phyloP scores from a whole-genome alignment of 2,888 invertebrate genomes.

The Brachycybe producta region DNA sequence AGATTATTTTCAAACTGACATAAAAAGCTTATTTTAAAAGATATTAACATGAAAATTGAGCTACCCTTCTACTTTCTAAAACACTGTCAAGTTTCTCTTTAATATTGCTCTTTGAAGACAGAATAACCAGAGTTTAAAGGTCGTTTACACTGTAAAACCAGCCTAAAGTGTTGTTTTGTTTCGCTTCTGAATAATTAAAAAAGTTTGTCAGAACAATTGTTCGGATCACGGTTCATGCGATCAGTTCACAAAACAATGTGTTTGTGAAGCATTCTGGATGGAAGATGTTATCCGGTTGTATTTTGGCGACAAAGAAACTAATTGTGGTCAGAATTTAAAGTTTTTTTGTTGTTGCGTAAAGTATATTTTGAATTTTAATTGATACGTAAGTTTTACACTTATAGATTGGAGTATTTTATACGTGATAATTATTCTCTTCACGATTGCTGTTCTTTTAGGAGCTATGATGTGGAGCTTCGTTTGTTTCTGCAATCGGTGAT shows the following conservation, averaged over 20 bases:
- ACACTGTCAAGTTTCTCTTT: no score
- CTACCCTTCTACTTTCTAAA: no score
- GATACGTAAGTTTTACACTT: conserved; percentile 15
- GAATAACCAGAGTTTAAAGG: no score
- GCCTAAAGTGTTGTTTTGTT: no score
- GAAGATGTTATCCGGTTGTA: conserved; percentile 58
- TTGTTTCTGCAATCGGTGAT: conserved; percentile 30
- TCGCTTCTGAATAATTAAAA: no score
- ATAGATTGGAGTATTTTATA: conserved; percentile 87
- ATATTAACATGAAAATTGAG: no score
- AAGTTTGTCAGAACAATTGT: conserved; percentile 80
- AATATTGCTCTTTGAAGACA: no score
- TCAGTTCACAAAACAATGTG: conserved; percentile 64
- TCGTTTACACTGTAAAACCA: no score
- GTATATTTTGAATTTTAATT: conserved; percentile 16
- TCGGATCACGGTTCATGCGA: conserved; percentile 80
- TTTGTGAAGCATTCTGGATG: conserved; percentile 96
- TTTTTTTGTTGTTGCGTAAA: conserved; percentile 10
- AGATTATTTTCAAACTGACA: no score
- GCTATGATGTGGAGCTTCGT: conserved; percentile 29
- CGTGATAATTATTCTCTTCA: conserved; percentile 51
- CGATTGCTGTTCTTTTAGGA: conserved; percentile 29
- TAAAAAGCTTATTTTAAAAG: no score
- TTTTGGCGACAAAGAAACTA: conserved; percentile 54
- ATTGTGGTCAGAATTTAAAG: conserved; percentile 52